Evolutionary conservation across 2,888 invertebrate genomes (phyloP).

Genomic region (Germaria angustata): DNA sequence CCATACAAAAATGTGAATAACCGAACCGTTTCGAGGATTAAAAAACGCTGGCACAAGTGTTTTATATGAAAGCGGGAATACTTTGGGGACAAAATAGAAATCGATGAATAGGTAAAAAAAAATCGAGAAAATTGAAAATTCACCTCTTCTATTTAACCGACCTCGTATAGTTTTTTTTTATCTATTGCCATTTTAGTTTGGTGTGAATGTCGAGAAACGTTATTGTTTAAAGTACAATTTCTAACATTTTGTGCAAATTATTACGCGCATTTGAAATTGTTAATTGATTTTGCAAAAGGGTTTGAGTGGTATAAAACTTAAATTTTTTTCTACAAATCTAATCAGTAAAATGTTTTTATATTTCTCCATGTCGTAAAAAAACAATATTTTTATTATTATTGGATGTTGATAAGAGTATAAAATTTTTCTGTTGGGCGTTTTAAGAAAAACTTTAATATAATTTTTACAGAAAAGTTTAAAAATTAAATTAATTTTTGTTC

Average conservation of each 20-base stretch:
- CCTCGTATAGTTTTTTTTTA: neutral
- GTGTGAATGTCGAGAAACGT: neutral
- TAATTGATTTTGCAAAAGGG: slow-evolving; percentile 23
- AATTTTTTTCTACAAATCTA: slow-evolving; percentile 28
- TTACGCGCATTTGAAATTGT: neutral
- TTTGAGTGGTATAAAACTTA: neutral
- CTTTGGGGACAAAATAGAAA: too few species aligned
- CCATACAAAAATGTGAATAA: too few species aligned
- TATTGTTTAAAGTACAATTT: neutral
- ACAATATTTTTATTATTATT: slow-evolving; percentile 1
- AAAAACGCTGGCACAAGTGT: too few species aligned
- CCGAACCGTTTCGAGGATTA: too few species aligned
- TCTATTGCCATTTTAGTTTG: slow-evolving; percentile 19
- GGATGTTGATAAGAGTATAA: slow-evolving; percentile 18
- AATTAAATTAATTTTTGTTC: neutral
- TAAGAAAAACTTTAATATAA: neutral
- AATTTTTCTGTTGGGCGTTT: neutral
- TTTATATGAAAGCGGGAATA: too few species aligned
- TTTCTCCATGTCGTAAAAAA: neutral
- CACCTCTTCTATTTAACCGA: too few species aligned
- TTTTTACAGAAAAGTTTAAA: neutral
- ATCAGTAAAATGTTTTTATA: slow-evolving; percentile 40
- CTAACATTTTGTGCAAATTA: neutral
- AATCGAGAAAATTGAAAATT: too few species aligned
- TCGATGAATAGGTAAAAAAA: too few species aligned